Evolutionary conservation across 1,140 invertebrate genomes (phyloP).

Genomic region (Chrysopa pallens): DNA sequence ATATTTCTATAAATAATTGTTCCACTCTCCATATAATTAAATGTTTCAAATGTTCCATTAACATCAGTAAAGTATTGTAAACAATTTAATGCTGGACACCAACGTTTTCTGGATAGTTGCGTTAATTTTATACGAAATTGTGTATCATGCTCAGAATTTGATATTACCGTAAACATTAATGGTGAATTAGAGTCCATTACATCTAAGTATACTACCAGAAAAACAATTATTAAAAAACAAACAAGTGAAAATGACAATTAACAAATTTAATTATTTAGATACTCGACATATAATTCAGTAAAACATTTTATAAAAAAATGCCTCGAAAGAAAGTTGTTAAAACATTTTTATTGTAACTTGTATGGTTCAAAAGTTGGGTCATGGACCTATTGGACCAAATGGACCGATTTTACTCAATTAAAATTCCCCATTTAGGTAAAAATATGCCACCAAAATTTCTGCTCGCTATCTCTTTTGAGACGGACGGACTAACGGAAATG

Average conservation of each 20-base stretch:
- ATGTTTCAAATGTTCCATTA: slow-evolving; percentile 42
- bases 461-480: too few relatives aligned
- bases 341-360: too few relatives aligned
- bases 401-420: too few relatives aligned
- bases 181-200: slow-evolving; percentile 38
- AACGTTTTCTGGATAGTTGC: slow-evolving; percentile 22
- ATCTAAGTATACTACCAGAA: slow-evolving; percentile 61
- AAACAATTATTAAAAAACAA: too few relatives aligned
- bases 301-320: background rate
- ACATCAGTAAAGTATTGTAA: slow-evolving; percentile 45
- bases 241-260: too few relatives aligned
- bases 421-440: too few relatives aligned
- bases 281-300: too few relatives aligned
- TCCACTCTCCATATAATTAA: slow-evolving; percentile 44
- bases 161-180: slow-evolving; percentile 42
- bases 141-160: slow-evolving; percentile 28
- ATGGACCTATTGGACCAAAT: too few relatives aligned
- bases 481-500: too few relatives aligned
- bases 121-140: slow-evolving; percentile 46
- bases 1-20: slow-evolving; percentile 27
- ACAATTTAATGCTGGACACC: slow-evolving; percentile 33
- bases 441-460: too few relatives aligned
- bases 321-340: background rate
- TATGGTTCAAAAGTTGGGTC: too few relatives aligned
- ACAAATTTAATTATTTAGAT: too few relatives aligned